Percentiles rank a stretch among this genome's conserved stretches.
phyloP scores from a whole-genome alignment of 2,888 invertebrate genomes.

The Sussaba pulchella region DNA sequence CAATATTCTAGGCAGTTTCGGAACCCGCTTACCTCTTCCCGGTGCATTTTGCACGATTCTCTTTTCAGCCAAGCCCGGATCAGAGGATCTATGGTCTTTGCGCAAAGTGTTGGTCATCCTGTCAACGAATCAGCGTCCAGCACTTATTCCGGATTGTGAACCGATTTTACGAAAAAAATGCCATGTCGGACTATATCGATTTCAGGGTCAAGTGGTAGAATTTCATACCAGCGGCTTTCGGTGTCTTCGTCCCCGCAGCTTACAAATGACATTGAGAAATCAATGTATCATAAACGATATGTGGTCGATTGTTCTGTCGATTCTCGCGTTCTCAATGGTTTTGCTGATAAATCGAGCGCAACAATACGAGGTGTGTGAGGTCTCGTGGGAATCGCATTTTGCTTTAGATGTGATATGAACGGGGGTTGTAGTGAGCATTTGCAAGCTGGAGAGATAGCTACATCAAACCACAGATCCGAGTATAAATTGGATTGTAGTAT shows the following conservation, averaged over 20 bases:
- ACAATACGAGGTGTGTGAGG: background rate
- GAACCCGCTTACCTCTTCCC: no score
- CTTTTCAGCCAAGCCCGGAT: no score
- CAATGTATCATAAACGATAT: background rate
- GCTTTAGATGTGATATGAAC: background rate
- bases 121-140: no score
- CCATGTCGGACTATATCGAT: background rate
- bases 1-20: no score
- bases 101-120: no score
- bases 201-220: background rate
- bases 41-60: no score
- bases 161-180: background rate
- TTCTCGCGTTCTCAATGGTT: background rate
- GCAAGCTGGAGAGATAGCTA: conserved; percentile 28
- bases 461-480: conserved; percentile 28
- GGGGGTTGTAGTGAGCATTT: conserved; percentile 8
- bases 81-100: no score
- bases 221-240: background rate
- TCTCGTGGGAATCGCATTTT: background rate
- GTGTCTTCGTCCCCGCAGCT: background rate
- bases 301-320: background rate
- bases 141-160: no score
- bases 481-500: conserved; percentile 43
- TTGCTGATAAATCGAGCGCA: background rate
- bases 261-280: background rate